Conservation (phyloP, 2,797 vertebrate species). For the Geotrypetes seraphini region DNA sequence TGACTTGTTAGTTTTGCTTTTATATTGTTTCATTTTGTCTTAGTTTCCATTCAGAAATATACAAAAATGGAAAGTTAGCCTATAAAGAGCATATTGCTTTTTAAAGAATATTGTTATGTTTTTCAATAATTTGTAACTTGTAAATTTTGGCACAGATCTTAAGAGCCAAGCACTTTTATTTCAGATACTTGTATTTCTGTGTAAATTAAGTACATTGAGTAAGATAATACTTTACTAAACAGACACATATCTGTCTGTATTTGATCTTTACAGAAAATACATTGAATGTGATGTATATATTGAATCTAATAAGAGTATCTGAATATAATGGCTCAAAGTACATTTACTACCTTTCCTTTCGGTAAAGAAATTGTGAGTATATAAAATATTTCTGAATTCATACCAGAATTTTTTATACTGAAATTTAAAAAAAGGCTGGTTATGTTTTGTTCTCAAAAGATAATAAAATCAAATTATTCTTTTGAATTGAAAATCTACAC, state of each 20-base stretch:
- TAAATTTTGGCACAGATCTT: slow-evolving; percentile 31
- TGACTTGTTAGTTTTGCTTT: slow-evolving; percentile 32
- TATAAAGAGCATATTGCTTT: slow-evolving; percentile 62
- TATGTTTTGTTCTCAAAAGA: no score
- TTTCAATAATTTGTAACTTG: slow-evolving; percentile 48
- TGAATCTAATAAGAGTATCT: slow-evolving; percentile 16
- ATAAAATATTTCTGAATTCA: no score
- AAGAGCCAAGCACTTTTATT: slow-evolving; percentile 42
- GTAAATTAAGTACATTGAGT: slow-evolving; percentile 13
- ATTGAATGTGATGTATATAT: background rate
- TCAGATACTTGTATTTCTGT: slow-evolving; percentile 14
- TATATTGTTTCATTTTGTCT: slow-evolving; percentile 33
- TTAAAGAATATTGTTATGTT: slow-evolving; percentile 50
- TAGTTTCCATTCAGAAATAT: slow-evolving; percentile 50
- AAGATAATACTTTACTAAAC: slow-evolving; percentile 12
- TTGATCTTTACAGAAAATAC: slow-evolving; percentile 12
- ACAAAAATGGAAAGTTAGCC: slow-evolving; percentile 44
- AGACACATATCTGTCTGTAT: slow-evolving; percentile 8
- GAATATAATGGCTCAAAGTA: slow-evolving; percentile 20
- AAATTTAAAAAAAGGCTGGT: no score
- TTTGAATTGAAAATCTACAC: no score
- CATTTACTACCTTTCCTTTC: slow-evolving; percentile 33
- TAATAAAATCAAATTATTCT: no score
- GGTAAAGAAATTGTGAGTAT: slow-evolving; percentile 13
- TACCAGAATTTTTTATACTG: no score